These are phyloP conservation scores for Colistium nudipinnis DNA, from an alignment of 2,113 vertebrate genomes.

Conservation along the genomic window DNA sequence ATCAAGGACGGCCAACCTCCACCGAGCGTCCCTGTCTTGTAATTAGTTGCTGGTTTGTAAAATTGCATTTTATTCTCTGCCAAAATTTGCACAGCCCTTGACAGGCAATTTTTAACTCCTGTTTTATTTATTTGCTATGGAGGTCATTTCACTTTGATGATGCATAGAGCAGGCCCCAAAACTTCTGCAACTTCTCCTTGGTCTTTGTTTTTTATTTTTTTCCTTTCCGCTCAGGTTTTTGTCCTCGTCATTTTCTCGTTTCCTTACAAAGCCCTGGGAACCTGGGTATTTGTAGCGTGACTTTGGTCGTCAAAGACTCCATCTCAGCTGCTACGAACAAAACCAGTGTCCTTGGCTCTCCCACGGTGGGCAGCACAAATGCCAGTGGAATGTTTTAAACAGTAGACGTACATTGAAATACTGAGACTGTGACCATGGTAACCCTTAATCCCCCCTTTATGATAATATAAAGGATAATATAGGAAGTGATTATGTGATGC, in stretches of 20 bases:
- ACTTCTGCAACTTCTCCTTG: constrained; percentile 21
- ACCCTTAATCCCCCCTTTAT: neutral
- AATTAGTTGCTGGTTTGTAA: constrained; percentile 69
- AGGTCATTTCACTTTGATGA: constrained; percentile 37
- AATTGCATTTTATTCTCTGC: constrained; percentile 52
- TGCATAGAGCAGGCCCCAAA: constrained; percentile 19
- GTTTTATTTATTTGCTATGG: constrained; percentile 36
- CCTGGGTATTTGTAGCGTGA: constrained; percentile 26
- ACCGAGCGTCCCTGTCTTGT: constrained; percentile 38
- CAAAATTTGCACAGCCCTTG: constrained; percentile 35
- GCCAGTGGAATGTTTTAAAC: constrained; percentile 17
- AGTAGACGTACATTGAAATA: neutral
- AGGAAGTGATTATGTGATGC: too few species aligned
- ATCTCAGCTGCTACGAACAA: constrained; percentile 18
- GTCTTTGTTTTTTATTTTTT: constrained; percentile 22
- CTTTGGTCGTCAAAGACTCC: constrained; percentile 18
- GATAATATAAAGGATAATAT: too few species aligned
- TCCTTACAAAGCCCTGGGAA: constrained; percentile 24
- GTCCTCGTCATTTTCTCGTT: constrained; percentile 46
- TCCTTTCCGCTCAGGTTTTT: constrained; percentile 30
- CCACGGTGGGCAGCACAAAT: neutral
- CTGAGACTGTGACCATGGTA: neutral
- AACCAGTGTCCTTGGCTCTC: constrained; percentile 17
- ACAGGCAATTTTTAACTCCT: constrained; percentile 46
- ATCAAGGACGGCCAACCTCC: constrained; percentile 55